These are phyloP conservation scores for Zoanthus sansibaricus DNA, from an alignment of 92 coral and sea anemone species.

Conservation along the genomic window DNA sequence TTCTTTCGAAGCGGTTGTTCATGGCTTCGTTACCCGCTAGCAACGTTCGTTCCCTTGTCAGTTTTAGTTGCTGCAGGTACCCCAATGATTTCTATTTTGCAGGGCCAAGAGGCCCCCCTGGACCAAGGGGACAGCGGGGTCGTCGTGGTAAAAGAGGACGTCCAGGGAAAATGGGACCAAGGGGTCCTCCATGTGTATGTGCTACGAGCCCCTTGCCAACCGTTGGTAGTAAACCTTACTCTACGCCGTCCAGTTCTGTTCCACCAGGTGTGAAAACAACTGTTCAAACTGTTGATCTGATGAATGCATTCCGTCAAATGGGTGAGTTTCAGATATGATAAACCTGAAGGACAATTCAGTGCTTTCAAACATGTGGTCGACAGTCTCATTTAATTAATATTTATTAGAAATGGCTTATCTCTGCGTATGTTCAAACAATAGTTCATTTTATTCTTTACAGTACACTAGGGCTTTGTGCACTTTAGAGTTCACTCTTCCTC, in stretches of 20 bases:
- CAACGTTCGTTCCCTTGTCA: no score
- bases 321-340: not conserved
- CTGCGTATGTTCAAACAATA: no score
- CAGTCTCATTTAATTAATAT: no score
- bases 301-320: not conserved
- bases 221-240: not conserved
- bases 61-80: no score
- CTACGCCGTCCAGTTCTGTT: not conserved
- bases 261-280: not conserved
- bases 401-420: no score
- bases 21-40: no score
- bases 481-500: no score
- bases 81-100: not conserved
- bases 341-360: not conserved
- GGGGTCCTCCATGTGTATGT: slow-evolving; percentile 25
- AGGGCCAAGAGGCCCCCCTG: slow-evolving; percentile 22
- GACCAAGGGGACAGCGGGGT: slow-evolving; percentile 24
- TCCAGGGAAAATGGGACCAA: slow-evolving; percentile 21
- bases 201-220: slow-evolving; percentile 3
- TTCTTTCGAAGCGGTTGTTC: no score
- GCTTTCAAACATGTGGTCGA: no score
- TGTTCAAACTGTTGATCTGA: not conserved
- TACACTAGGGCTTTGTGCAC: no score
- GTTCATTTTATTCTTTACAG: no score
- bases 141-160: slow-evolving; percentile 33